Evolutionary conservation across 2,113 vertebrate genomes (phyloP), one percentile per base, ranked within the genome.

Genomic region (Rhipidura dahli): DNA sequence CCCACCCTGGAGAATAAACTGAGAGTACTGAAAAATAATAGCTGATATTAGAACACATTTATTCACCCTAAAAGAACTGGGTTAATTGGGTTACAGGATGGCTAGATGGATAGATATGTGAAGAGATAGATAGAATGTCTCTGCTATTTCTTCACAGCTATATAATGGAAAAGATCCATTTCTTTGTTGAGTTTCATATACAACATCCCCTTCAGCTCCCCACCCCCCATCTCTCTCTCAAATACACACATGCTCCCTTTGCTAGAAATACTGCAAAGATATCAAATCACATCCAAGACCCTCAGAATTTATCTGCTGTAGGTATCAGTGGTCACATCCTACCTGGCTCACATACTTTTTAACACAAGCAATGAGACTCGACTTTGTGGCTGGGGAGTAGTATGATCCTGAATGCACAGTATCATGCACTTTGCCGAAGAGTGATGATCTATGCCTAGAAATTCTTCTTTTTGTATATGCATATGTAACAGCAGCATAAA

Each of bases 31-130:
- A 85, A 95, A 96, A 93, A 89, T 86, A 94, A 93, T 73, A 87
- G 77, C 80, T 94, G 56, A 65, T 93, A 70, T 83, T 65, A 95
- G 82, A 89, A 94, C 71, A 50, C 64, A 93, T 96, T 90, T 89
- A 96, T 92, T 91, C 77, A 85, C 75, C 87, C 93, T 97, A 96
- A 95, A 97, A 93, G 63, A 77, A 78, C 80, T 79, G 87, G 75
- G 72, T 93, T 96, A 95, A 95, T 91, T 94, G 50, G 87, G 93
- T 91, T 93, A 91, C 56, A 83, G 71, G 64, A 81, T 82, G 59
- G 45, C 50, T 90, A 90, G 75, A 94, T 93, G 77, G 90, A 22
- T 76, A 94, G 87, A 87, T 89, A 82, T 2, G 11, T 68, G 72
- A 59, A 90, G 30, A 89, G 76, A 77, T 39, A 95, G 70, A 72